Conservation (phyloP, 2,888 invertebrate genomes). For the Leptopilina drosophilae region DNA sequence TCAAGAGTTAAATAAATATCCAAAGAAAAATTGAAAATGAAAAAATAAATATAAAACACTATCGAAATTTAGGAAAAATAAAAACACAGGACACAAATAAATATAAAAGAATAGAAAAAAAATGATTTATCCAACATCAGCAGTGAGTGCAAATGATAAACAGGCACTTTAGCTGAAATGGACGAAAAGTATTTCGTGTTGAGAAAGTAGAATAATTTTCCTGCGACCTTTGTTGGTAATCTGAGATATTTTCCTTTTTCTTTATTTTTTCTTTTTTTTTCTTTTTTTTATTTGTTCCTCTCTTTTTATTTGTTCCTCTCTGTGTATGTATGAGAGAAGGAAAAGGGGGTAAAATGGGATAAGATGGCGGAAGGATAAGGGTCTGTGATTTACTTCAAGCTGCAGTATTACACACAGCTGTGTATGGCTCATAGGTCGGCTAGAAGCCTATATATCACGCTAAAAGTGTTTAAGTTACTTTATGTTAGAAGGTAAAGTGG, state of each 20-base stretch:
- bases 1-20: no score
- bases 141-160: constrained; percentile 10
- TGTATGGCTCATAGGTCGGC: constrained; percentile 30
- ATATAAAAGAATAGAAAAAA: neutral
- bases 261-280: no score
- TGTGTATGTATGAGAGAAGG: no score
- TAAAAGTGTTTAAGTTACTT: constrained; percentile 39
- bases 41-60: no score
- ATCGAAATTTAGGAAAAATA: no score
- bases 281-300: no score
- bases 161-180: neutral
- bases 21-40: no score
- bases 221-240: neutral
- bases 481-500: constrained; percentile 31
- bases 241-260: neutral
- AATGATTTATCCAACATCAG: neutral
- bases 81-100: no score
- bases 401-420: constrained; percentile 35
- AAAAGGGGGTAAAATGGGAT: neutral
- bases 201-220: constrained; percentile 7
- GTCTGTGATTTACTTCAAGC: constrained; percentile 35
- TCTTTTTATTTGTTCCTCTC: no score
- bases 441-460: constrained; percentile 28
- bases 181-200: neutral
- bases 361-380: constrained; percentile 19